These are phyloP conservation scores for Spisula solida DNA, from an alignment of 2,888 invertebrate species.

Conservation along the genomic window DNA sequence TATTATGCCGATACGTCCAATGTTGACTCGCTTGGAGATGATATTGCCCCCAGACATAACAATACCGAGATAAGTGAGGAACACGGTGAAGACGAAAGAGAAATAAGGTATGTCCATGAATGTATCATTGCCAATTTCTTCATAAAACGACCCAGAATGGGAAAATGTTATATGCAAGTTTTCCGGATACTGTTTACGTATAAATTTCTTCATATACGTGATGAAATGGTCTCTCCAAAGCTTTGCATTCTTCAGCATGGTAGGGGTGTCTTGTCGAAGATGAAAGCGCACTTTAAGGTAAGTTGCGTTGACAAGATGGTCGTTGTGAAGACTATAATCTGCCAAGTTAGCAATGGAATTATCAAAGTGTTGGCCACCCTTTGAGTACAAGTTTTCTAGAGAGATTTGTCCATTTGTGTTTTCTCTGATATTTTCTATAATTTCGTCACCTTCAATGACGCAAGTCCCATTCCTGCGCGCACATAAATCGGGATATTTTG, in stretches of 20 bases:
- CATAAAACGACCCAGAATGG: constrained; percentile 55
- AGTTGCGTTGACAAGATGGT: constrained; percentile 28
- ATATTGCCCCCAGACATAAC: constrained; percentile 60
- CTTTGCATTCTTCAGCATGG: constrained; percentile 37
- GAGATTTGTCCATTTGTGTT: constrained; percentile 25
- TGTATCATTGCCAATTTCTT: constrained; percentile 60
- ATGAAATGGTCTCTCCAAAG: constrained; percentile 60
- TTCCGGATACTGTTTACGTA: constrained; percentile 49
- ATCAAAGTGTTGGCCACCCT: constrained; percentile 27
- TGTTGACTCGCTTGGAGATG: constrained; percentile 57
- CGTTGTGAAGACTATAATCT: constrained; percentile 44
- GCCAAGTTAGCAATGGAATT: constrained; percentile 39
- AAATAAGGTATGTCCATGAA: constrained; percentile 61
- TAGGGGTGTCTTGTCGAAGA: constrained; percentile 57
- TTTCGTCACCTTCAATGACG: constrained; percentile 54
- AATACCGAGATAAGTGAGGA: constrained; percentile 62
- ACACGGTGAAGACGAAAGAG: constrained; percentile 61
- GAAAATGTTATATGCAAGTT: constrained; percentile 49
- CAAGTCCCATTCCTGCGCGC: constrained; percentile 55
- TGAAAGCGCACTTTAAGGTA: constrained; percentile 59
- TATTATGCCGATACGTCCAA: constrained; percentile 54
- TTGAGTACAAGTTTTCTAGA: background rate
- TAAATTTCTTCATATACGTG: constrained; percentile 54
- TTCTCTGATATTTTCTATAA: constrained; percentile 39
- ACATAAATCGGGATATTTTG: constrained; percentile 52